phyloP scores from a whole-genome alignment of 2,113 vertebrate species.

The Motacilla tschutschensis region DNA sequence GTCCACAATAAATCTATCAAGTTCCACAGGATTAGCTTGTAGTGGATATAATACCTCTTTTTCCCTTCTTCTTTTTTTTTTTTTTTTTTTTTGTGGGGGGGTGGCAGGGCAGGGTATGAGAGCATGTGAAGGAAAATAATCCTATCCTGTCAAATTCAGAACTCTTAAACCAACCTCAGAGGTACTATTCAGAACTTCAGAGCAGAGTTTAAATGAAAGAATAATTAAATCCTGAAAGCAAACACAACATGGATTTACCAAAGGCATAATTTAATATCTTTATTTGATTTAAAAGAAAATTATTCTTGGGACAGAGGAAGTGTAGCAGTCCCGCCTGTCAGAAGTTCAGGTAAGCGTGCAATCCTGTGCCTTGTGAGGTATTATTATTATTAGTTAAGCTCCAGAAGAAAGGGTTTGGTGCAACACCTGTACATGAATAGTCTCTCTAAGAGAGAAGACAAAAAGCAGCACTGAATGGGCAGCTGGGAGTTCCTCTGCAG shows the following conservation, averaged over 20 bases:
- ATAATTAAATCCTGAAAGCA: slow-evolving; percentile 46
- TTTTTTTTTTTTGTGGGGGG: background rate
- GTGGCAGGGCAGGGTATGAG: fast-evolving
- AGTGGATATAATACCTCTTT: background rate
- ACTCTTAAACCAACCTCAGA: slow-evolving; percentile 5
- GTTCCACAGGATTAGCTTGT: slow-evolving; percentile 5
- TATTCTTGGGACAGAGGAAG: slow-evolving; percentile 2
- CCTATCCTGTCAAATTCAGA: slow-evolving; percentile 14
- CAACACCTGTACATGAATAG: slow-evolving; percentile 40
- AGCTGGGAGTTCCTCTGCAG: slow-evolving; percentile 28
- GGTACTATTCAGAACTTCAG: slow-evolving; percentile 24
- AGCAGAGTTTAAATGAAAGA: slow-evolving; percentile 34
- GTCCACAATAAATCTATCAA: slow-evolving; percentile 22
- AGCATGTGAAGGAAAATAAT: background rate
- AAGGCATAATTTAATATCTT: slow-evolving; percentile 5
- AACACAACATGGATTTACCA: slow-evolving; percentile 13
- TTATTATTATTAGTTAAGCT: background rate
- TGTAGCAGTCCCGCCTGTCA: background rate
- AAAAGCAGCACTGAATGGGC: slow-evolving; percentile 15
- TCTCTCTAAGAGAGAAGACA: background rate
- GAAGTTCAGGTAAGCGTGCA: background rate
- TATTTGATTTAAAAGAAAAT: background rate
- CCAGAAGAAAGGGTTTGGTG: background rate
- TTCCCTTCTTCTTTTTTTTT: background rate
- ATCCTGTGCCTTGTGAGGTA: background rate